Evolutionary conservation across 2,797 vertebrate genomes (phyloP), one percentile per base, ranked within the genome.

Genomic region (Falco berigora): DNA sequence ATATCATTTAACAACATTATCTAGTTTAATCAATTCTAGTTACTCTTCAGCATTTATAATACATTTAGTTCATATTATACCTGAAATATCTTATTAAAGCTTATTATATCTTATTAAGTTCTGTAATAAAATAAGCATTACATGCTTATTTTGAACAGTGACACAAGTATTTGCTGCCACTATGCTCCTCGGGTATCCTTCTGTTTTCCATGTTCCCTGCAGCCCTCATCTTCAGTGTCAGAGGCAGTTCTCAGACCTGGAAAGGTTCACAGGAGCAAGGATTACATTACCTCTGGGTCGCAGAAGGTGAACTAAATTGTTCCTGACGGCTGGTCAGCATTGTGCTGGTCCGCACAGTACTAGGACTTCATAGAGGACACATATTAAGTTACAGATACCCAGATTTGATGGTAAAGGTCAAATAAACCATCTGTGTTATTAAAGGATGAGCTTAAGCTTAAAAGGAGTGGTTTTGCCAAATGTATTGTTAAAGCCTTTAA

Each of bases 81-180:
- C 71, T 79, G 44, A 89, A 93, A 92, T 94, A 86, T 72, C 47
- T 96, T 85, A 91, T 92, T 94, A 92, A 3, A 82, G 40, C 52
- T 86, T 92, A 94, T 94, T 91, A 52, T 90, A 46, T 53, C 40
- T 46, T 80, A 90, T 66, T 93, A 92, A 84, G 78, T 88, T 94
- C 40, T 42, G 7, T 95, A 96, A 92, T 76, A 55, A 32, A 95
- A 74, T 93, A 93, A 95, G 44, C 77, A 71, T 85, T 92, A 56
- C 32, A 28, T 90, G 71, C 52, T 94, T 93, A 71, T 81, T 94
- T 94, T 94, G 73, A 95, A 40, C 59, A 94, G 52, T 73, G 79
- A 88, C 77, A 86, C 71, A 85, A 85, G 42, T 79, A 85, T 46
- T 96, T 85, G 47, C 61, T 81, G 61, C 86, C 52, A 68, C 8